Evolutionary conservation across 2,113 vertebrate genomes (phyloP), one percentile per base, ranked within the genome.

Genomic region (Irena cyanogastra): DNA sequence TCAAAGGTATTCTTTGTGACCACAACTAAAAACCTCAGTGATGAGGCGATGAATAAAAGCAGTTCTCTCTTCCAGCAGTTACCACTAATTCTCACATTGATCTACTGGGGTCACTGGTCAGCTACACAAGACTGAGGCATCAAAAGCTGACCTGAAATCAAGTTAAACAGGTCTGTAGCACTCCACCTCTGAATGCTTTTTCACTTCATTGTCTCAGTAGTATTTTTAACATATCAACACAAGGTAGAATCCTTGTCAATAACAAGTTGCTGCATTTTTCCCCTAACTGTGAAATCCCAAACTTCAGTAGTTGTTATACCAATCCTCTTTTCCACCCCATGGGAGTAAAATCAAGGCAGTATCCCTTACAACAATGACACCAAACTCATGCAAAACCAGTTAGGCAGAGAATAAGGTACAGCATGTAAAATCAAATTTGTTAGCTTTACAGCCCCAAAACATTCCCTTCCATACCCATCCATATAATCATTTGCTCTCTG

Each of bases 401-500:
- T 10, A 57, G 52, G 14, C 61, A 13, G 9, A 89, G 14, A 78
- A 16, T 22, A 7, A 86, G 39, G 31, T 23, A 76, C 7, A 88
- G 21, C 10, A 50, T 4, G 8, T 6, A 68, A 82, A 59, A 30
- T 64, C 30, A 65, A 13, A 28, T 47, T 44, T 5, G 3, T 33
- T 50, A 50, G 44, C 18, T 79, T 61, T 22, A 39, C 66, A 54
- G 26, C 16, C 69, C 42, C 3, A 2, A 57, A 85, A 59, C 14
- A 71, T 47, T 68, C n/a, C 39, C 11, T 59, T 64, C 19, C 99
- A 35, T 97, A 99, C 99, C 99, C 99, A 92, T 99, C 99, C 86
- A 99, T 99, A 79, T 98, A 99, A 97, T 99, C 99, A 85, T 99
- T 99, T 78, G 98, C 98, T 97, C 99, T 98, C 97, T 99, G 99